A percentile compares a stretch with the other conserved stretches of the same genome.
Evolutionary conservation across 2,797 vertebrate species (phyloP).

Genomic region (Chaetodon trifasciatus): DNA sequence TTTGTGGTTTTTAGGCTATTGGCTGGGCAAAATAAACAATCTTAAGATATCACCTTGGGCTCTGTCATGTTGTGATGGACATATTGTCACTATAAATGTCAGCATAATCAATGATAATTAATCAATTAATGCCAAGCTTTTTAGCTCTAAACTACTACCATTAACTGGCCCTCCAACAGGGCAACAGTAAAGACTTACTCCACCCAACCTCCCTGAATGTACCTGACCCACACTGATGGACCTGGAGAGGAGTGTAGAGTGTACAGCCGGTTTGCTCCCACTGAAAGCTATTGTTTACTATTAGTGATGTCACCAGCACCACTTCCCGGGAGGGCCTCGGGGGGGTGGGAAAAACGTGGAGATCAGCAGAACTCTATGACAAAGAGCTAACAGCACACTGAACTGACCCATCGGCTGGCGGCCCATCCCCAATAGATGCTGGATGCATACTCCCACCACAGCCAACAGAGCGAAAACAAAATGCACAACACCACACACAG

Average conservation of each 20-base stretch:
- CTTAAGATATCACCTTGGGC: background rate
- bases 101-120: background rate
- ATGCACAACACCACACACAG: conserved; percentile 45
- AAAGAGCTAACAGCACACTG: conserved; percentile 81
- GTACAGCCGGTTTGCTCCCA: conserved; percentile 54
- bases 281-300: conserved; percentile 81
- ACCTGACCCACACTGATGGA: conserved; percentile 58
- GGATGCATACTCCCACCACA: conserved; percentile 54
- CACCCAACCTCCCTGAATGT: conserved; percentile 12
- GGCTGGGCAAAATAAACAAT: background rate
- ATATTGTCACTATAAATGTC: background rate
- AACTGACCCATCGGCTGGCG: conserved; percentile 75
- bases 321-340: conserved; percentile 83
- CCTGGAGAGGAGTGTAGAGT: conserved; percentile 37
- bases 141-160: background rate
- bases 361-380: conserved; percentile 85
- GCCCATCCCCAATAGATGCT: conserved; percentile 69
- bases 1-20: background rate
- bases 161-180: background rate
- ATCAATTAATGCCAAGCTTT: background rate
- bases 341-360: conserved; percentile 73
- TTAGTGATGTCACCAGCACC: conserved; percentile 84
- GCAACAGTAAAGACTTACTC: background rate
- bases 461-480: conserved; percentile 68
- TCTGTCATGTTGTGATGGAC: background rate